Conservation (phyloP, 1,140 invertebrate species). For the Atta cephalotes region DNA sequence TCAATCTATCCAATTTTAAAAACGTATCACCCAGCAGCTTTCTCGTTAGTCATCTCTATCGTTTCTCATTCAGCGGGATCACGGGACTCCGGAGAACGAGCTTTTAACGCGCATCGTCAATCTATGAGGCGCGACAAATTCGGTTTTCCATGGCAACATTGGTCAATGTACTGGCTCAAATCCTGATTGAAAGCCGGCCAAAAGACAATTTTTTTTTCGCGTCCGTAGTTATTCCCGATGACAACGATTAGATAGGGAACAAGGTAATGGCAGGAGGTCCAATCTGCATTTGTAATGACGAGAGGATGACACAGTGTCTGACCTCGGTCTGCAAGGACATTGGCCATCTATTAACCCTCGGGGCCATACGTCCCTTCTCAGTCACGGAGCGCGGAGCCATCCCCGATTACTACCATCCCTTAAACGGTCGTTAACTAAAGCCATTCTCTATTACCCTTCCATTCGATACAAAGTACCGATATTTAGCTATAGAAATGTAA, state of each 20-base stretch:
- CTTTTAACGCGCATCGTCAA: conserved; percentile 45
- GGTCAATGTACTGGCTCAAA: conserved; percentile 14
- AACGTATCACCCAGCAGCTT: conserved; percentile 28
- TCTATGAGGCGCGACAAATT: conserved; percentile 52
- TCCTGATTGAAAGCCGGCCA: conserved; percentile 35
- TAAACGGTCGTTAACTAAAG: conserved; percentile 48
- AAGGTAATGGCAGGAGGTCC: conserved; percentile 74
- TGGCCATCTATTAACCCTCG: conserved; percentile 82
- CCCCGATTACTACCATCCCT: conserved; percentile 26
- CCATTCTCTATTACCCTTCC: conserved; percentile 29
- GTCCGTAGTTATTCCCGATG: conserved; percentile 57
- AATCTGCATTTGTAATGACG: conserved; percentile 83
- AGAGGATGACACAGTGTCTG: conserved; percentile 82
- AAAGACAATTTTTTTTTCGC: conserved; percentile 67
- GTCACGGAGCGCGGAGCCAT: conserved; percentile 52
- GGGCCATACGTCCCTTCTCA: conserved; percentile 73
- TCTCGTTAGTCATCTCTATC: conserved; percentile 24
- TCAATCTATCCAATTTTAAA: conserved; percentile 46
- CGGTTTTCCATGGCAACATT: conserved; percentile 29
- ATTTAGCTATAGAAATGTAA: background rate
- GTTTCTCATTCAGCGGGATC: conserved; percentile 31
- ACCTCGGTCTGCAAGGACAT: conserved; percentile 78
- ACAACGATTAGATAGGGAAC: conserved; percentile 77
- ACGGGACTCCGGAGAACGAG: conserved; percentile 3
- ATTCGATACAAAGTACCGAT: background rate